phyloP scores from a whole-genome alignment of 2,888 invertebrate species.

The Melanophora roralis region DNA sequence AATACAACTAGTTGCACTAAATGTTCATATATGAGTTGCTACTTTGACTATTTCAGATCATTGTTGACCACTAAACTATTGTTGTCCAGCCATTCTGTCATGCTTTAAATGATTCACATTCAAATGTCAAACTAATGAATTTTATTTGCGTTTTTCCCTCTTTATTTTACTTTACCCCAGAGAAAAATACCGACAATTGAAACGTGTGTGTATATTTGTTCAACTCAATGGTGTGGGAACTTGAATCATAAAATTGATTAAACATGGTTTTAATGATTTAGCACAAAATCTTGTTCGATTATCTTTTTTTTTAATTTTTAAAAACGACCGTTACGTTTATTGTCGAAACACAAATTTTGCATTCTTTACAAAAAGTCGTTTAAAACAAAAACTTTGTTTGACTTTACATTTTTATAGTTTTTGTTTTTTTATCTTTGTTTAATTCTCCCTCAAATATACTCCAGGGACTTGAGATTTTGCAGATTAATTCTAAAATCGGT shows the following conservation, averaged over 20 bases:
- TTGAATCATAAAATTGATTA: constrained; percentile 50
- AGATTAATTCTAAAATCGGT: not conserved
- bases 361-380: not conserved
- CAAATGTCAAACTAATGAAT: constrained; percentile 62
- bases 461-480: constrained; percentile 9
- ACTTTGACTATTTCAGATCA: constrained; percentile 50
- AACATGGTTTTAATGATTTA: constrained; percentile 48
- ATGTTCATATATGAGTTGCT: not conserved
- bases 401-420: constrained; percentile 22
- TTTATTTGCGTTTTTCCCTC: constrained; percentile 40
- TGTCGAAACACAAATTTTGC: constrained; percentile 10
- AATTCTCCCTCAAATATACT: constrained; percentile 9
- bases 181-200: not conserved
- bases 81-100: constrained; percentile 25
- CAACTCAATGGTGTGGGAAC: constrained; percentile 41
- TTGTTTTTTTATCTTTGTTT: not conserved
- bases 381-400: constrained; percentile 45
- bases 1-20: not conserved
- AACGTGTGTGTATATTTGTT: constrained; percentile 14
- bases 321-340: constrained; percentile 43
- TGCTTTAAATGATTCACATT: constrained; percentile 29
- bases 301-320: not conserved
- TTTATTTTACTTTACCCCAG: not conserved
- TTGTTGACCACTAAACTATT: constrained; percentile 55
- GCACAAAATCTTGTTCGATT: not conserved